phyloP scores from a whole-genome alignment of 2,797 vertebrate genomes.

The Prunella strophiata region DNA sequence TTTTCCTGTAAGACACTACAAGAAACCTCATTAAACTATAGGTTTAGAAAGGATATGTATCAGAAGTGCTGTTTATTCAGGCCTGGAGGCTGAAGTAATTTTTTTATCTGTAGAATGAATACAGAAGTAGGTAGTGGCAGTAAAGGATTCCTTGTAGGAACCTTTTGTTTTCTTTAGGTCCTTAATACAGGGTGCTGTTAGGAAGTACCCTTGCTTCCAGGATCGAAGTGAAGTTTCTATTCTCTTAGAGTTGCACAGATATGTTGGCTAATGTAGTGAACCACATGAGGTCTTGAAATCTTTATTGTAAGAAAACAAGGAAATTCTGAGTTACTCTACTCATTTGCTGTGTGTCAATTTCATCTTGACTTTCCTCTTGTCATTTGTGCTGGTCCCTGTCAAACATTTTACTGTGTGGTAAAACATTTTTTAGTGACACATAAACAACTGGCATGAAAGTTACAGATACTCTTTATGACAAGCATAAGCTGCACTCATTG shows the following conservation, averaged over 20 bases:
- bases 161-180: neutral
- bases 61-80: neutral
- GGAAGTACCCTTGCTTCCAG: neutral
- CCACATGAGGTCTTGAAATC: neutral
- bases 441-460: neutral
- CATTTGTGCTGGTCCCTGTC: neutral
- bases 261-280: neutral
- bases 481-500: neutral
- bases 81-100: neutral
- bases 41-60: neutral
- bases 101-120: neutral
- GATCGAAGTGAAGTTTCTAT: neutral
- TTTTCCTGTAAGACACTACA: neutral
- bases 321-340: neutral
- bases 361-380: neutral
- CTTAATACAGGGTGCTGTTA: neutral
- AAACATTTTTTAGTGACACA: neutral
- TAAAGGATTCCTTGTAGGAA: neutral
- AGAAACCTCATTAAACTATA: neutral
- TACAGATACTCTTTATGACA: neutral
- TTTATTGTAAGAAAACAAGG: neutral
- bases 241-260: neutral
- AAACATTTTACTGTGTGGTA: neutral
- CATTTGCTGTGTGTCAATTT: neutral
- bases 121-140: neutral